These are phyloP conservation scores for Plodia interpunctella DNA, from an alignment of 1,140 invertebrate species.

Conservation along the genomic window DNA sequence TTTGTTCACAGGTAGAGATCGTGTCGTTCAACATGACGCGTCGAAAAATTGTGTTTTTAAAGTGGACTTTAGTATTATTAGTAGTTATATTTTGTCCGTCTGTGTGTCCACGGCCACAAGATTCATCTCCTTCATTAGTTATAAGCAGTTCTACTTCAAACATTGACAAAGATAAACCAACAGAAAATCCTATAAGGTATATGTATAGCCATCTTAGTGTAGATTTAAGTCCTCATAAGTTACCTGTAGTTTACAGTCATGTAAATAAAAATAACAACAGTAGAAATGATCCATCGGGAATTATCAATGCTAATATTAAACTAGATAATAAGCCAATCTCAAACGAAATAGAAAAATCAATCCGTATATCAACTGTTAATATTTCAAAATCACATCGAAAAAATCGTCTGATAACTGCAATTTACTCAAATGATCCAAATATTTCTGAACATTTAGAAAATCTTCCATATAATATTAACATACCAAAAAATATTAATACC, in stretches of 20 bases:
- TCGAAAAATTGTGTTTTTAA: constrained; percentile 58
- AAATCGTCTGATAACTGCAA: neutral
- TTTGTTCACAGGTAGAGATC: constrained; percentile 57
- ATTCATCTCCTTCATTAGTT: constrained; percentile 21
- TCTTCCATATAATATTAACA: neutral
- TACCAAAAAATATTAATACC: neutral
- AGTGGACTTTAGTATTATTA: constrained; percentile 69
- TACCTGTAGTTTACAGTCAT: constrained; percentile 32
- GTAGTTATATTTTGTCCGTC: constrained; percentile 50
- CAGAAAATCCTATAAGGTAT: constrained; percentile 62
- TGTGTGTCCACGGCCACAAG: constrained; percentile 57
- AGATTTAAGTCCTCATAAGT: constrained; percentile 27
- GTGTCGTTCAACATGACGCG: constrained; percentile 48
- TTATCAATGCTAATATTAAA: neutral
- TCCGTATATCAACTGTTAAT: neutral
- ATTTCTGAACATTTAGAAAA: neutral
- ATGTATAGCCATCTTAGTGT: constrained; percentile 45
- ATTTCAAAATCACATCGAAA: neutral
- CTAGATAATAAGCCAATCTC: neutral
- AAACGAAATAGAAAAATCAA: neutral
- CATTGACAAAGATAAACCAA: constrained; percentile 37
- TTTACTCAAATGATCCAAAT: constrained; percentile 8
- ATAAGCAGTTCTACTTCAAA: constrained; percentile 18
- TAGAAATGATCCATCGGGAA: constrained; percentile 1
- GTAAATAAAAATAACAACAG: constrained; percentile 20